A percentile compares a stretch with the other conserved stretches of the same genome.
Conservation (phyloP, 2,888 invertebrate genomes). For the Eremobia ochroleuca region DNA sequence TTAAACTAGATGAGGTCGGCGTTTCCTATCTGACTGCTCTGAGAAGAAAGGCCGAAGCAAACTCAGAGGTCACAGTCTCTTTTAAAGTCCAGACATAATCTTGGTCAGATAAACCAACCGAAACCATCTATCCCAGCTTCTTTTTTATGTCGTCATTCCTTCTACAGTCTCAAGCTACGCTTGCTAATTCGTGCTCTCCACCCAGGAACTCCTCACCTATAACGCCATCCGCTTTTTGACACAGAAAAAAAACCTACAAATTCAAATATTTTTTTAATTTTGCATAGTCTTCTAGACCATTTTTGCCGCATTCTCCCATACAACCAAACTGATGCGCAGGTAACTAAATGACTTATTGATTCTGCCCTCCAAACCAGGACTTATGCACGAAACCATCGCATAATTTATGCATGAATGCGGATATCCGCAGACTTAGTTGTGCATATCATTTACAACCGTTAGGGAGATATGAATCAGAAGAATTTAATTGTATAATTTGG, state of each 20-base stretch:
- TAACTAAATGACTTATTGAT: constrained; percentile 60
- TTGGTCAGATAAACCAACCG: no score
- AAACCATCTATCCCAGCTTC: neutral
- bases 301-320: neutral
- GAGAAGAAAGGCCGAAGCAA: no score
- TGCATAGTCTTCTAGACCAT: neutral
- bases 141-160: neutral
- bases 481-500: constrained; percentile 26
- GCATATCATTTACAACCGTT: constrained; percentile 46
- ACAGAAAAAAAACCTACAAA: no score
- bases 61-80: no score
- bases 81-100: no score
- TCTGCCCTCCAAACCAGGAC: constrained; percentile 23
- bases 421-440: constrained; percentile 46
- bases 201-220: neutral
- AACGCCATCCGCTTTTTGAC: neutral
- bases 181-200: neutral
- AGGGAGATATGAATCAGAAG: constrained; percentile 12
- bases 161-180: neutral
- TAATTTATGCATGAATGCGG: constrained; percentile 57
- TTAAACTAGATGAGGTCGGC: no score
- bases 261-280: neutral
- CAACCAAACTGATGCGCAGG: constrained; percentile 12
- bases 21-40: no score
- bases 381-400: constrained; percentile 39